A percentile compares a stretch with the other conserved stretches of the same genome.
phyloP scores from a whole-genome alignment of 2,113 vertebrate genomes.

The Limanda limanda region DNA sequence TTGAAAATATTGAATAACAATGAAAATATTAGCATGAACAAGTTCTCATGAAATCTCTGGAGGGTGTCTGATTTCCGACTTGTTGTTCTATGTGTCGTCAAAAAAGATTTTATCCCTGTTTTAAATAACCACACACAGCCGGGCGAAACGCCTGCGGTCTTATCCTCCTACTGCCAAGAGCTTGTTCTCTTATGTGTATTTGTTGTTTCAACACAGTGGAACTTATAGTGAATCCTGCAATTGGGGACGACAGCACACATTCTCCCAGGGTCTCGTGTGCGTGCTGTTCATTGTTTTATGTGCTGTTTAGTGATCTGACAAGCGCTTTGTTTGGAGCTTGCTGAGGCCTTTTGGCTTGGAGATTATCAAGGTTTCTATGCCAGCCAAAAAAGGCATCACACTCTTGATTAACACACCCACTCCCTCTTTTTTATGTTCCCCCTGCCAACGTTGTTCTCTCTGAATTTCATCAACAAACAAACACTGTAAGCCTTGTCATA shows the following conservation, averaged over 20 bases:
- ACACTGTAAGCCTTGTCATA: slow-evolving; percentile 44
- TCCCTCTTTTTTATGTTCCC: slow-evolving; percentile 1
- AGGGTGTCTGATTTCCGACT: neutral
- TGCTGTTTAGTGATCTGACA: neutral
- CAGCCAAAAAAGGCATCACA: slow-evolving; percentile 21
- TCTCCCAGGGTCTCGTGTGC: neutral
- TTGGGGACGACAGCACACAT: neutral
- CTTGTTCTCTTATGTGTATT: neutral
- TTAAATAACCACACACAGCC: neutral
- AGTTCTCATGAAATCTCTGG: neutral
- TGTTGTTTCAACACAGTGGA: neutral
- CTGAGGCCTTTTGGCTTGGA: neutral
- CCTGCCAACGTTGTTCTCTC: slow-evolving; percentile 35
- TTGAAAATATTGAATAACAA: slow-evolving; percentile 1
- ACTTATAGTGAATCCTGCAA: neutral
- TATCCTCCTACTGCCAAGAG: neutral
- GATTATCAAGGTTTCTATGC: neutral
- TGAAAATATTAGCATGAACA: neutral
- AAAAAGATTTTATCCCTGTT: neutral
- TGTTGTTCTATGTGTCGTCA: neutral
- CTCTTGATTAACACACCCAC: neutral
- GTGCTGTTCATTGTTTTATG: neutral
- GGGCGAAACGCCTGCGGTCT: neutral
- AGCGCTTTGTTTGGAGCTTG: neutral
- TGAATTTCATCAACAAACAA: slow-evolving; percentile 61